Percentiles rank a stretch among this genome's conserved stretches.
Evolutionary conservation across 2,113 vertebrate genomes (phyloP).

Genomic region (Brachypodius melanocephalos): DNA sequence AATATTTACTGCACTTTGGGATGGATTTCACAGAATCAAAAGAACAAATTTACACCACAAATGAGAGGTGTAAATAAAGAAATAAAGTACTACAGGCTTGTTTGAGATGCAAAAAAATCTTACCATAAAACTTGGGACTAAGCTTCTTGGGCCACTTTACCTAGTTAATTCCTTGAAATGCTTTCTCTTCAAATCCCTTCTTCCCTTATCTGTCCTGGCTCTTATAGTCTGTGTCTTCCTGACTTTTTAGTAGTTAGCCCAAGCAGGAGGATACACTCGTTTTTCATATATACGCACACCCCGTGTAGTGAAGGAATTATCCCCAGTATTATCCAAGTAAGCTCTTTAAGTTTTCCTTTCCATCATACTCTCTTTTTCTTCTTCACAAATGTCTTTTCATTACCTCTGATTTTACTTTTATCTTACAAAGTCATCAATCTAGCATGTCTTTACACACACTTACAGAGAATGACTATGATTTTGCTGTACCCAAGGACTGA

Average conservation of each 20-base stretch:
- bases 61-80: neutral
- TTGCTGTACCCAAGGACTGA: neutral
- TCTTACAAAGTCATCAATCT: neutral
- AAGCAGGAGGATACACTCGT: neutral
- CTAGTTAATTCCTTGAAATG: neutral
- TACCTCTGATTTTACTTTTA: conserved; percentile 13
- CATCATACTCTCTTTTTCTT: neutral
- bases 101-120: neutral
- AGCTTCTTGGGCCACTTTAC: neutral
- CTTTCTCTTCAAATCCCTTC: neutral
- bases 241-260: neutral
- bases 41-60: neutral
- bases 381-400: neutral
- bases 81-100: neutral
- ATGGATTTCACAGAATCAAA: neutral
- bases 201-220: neutral
- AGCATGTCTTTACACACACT: neutral
- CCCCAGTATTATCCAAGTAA: neutral
- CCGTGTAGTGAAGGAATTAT: neutral
- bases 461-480: neutral
- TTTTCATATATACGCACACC: neutral
- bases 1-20: neutral
- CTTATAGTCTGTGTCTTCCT: neutral
- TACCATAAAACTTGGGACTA: neutral
- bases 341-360: neutral